Evolutionary conservation across 2,888 invertebrate genomes (phyloP).

Genomic region (Prosopocoilus inquinatus): DNA sequence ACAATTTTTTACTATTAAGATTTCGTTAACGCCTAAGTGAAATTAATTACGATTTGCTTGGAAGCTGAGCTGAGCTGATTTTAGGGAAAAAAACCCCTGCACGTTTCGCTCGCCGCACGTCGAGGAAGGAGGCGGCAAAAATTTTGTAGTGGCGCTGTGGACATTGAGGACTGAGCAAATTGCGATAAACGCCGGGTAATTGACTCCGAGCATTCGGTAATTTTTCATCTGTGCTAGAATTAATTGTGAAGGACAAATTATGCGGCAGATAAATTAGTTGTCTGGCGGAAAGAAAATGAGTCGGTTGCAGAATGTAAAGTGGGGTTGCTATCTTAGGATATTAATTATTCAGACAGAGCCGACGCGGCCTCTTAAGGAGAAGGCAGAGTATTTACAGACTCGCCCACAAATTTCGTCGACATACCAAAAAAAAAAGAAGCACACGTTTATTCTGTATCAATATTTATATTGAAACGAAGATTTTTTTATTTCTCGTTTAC

Average conservation of each 20-base stretch:
- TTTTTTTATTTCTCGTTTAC: too few relatives aligned
- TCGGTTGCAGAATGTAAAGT: constrained; percentile 16
- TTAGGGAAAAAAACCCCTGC: too few relatives aligned
- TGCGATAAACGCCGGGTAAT: constrained; percentile 2
- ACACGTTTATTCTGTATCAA: too few relatives aligned
- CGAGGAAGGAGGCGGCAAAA: too few relatives aligned
- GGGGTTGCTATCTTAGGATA: constrained; percentile 11
- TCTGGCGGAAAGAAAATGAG: constrained; percentile 13
- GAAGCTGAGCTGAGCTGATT: too few relatives aligned
- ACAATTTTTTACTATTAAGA: too few relatives aligned
- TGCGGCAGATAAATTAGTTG: constrained; percentile 19
- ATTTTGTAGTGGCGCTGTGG: too few relatives aligned
- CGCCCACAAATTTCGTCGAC: background rate
- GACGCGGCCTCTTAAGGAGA: background rate
- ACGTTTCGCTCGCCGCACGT: too few relatives aligned
- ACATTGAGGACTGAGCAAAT: constrained; percentile 1
- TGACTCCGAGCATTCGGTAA: background rate
- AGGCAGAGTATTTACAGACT: background rate
- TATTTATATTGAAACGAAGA: too few relatives aligned
- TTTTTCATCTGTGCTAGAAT: constrained; percentile 18
- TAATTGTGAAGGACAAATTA: constrained; percentile 25
- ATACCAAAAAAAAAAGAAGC: too few relatives aligned
- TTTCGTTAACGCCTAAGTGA: too few relatives aligned
- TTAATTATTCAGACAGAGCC: constrained; percentile 13
- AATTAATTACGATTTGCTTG: too few relatives aligned